Evolutionary conservation across 1,140 invertebrate species (phyloP).

Genomic region (Bombus pascuorum): DNA sequence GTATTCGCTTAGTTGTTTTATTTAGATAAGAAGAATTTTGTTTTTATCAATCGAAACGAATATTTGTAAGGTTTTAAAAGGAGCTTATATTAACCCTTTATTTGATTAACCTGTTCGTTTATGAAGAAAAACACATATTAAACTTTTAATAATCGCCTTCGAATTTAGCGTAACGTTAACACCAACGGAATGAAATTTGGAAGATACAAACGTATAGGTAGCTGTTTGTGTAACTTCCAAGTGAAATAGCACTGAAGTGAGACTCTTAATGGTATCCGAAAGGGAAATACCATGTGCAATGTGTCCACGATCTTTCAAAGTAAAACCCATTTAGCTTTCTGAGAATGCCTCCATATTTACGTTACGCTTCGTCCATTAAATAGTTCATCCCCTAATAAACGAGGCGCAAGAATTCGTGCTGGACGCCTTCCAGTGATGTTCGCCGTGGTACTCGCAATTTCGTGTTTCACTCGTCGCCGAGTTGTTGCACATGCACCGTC

Average conservation of each 20-base stretch:
- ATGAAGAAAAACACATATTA: too few relatives aligned
- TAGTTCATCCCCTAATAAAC: slow-evolving; percentile 10
- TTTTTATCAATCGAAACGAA: too few relatives aligned
- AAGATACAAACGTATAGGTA: too few relatives aligned
- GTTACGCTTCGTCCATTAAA: slow-evolving; percentile 1
- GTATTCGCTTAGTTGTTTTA: too few relatives aligned
- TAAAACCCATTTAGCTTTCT: background rate
- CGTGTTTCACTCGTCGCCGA: background rate
- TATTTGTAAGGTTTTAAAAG: too few relatives aligned
- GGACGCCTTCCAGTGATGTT: slow-evolving; percentile 12
- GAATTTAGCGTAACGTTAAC: too few relatives aligned
- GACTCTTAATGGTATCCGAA: background rate
- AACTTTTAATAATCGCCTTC: too few relatives aligned
- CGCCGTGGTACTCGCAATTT: background rate
- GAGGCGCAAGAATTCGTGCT: slow-evolving; percentile 13
- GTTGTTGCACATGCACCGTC: background rate
- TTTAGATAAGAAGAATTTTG: too few relatives aligned
- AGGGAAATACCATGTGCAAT: background rate
- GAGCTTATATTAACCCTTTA: too few relatives aligned
- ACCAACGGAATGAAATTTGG: too few relatives aligned
- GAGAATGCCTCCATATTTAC: background rate
- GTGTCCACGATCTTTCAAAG: background rate
- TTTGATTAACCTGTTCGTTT: too few relatives aligned
- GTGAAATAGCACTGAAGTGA: too few relatives aligned
- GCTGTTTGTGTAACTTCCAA: background rate